Conservation (phyloP, 2,113 vertebrate genomes). For the Plectropomus leopardus region DNA sequence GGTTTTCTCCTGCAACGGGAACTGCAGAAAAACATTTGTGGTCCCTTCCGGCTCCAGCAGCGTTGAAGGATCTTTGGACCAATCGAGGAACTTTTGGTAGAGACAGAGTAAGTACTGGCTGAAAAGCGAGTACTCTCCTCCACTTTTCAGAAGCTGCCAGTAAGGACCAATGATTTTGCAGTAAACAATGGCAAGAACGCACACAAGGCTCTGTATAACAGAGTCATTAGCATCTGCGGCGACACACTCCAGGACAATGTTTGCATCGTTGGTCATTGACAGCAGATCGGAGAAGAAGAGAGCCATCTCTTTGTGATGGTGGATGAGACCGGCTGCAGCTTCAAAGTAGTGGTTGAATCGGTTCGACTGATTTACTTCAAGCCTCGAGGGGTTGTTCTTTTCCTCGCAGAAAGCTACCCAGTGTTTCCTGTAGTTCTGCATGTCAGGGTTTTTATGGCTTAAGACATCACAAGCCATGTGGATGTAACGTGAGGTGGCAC, state of each 20-base stretch:
- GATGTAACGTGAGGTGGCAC: constrained; percentile 83
- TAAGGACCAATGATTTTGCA: constrained; percentile 86
- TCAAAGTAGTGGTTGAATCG: constrained; percentile 81
- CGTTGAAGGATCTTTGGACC: constrained; percentile 77
- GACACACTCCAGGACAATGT: constrained; percentile 83
- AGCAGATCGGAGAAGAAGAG: constrained; percentile 84
- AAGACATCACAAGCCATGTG: constrained; percentile 82
- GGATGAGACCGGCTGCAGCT: constrained; percentile 81
- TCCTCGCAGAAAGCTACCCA: constrained; percentile 86
- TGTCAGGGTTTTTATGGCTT: constrained; percentile 48
- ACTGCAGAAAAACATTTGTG: constrained; percentile 81
- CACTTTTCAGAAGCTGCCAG: constrained; percentile 85
- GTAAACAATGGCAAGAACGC: constrained; percentile 83
- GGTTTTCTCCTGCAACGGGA: constrained; percentile 78
- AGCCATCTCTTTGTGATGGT: constrained; percentile 82
- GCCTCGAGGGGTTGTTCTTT: constrained; percentile 79
- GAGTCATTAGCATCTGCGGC: constrained; percentile 78
- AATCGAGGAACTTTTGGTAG: constrained; percentile 83
- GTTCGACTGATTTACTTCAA: constrained; percentile 67
- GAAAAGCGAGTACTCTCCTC: constrained; percentile 77
- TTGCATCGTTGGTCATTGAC: constrained; percentile 62
- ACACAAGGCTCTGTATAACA: constrained; percentile 81
- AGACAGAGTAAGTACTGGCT: constrained; percentile 77
- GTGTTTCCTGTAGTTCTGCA: constrained; percentile 76
- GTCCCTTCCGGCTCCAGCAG: constrained; percentile 78